A percentile compares a stretch with the other conserved stretches of the same genome.
Evolutionary conservation across 2,113 vertebrate genomes (phyloP).

Genomic region (Chlamydotis undulata): DNA sequence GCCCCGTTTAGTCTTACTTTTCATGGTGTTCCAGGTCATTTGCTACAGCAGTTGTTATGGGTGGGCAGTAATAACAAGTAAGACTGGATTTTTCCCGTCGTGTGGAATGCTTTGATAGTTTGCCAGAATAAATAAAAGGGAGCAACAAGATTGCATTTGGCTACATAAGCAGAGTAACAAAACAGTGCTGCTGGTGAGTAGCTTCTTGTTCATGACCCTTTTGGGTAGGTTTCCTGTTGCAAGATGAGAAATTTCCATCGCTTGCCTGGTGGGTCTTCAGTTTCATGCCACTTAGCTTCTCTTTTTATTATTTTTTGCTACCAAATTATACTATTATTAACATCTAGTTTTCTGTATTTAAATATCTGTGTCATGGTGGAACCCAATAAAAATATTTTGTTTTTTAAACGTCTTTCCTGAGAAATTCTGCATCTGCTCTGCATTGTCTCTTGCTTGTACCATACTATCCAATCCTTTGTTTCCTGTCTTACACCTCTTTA

Average conservation of each 20-base stretch:
- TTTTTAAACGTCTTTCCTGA: neutral
- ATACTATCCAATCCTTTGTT: neutral
- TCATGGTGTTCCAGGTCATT: neutral
- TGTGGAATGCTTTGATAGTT: neutral
- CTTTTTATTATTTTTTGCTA: neutral
- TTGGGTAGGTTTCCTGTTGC: neutral
- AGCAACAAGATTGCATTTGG: neutral
- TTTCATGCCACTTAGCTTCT: neutral
- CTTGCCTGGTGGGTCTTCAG: neutral
- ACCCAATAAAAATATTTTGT: neutral
- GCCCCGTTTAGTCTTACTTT: neutral
- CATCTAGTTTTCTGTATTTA: neutral
- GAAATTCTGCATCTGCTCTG: neutral
- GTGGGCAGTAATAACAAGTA: neutral
- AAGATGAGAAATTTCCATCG: neutral
- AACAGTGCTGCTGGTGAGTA: neutral
- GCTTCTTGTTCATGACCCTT: rapidly evolving
- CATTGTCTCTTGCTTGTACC: neutral
- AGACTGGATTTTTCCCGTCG: neutral
- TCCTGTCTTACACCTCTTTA: neutral
- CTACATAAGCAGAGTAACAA: neutral
- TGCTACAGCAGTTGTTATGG: neutral
- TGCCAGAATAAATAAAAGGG: neutral
- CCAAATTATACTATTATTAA: neutral
- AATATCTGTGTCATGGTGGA: neutral